Conservation (phyloP, 2,888 invertebrate genomes). For the Mythimna pallens region DNA sequence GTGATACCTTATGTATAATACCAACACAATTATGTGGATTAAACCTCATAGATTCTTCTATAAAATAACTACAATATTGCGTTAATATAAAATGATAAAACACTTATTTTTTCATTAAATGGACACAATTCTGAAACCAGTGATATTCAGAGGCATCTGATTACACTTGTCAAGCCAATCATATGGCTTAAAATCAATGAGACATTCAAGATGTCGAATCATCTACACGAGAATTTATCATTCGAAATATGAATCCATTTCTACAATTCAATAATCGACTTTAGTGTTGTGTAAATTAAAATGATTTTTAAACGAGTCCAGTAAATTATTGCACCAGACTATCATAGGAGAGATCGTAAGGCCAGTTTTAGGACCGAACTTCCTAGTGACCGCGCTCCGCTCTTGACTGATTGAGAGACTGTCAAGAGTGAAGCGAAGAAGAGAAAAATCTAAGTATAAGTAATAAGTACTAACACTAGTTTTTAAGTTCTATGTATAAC, state of each 20-base stretch:
- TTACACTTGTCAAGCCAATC: background rate
- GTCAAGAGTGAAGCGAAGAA: too few species aligned
- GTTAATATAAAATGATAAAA: background rate
- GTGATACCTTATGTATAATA: slow-evolving; percentile 23
- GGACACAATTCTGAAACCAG: background rate
- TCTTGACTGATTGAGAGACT: too few species aligned
- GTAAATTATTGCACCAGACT: too few species aligned
- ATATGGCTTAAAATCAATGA: background rate
- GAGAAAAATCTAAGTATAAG: too few species aligned
- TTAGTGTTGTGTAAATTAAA: background rate
- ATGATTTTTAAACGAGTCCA: background rate
- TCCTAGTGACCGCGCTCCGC: too few species aligned
- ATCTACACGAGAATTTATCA: background rate
- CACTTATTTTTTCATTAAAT: background rate
- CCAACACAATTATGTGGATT: slow-evolving; percentile 12
- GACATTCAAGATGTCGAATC: background rate
- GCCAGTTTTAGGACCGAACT: too few species aligned
- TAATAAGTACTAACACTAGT: too few species aligned
- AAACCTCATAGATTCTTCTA: background rate
- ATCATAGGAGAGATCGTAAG: too few species aligned
- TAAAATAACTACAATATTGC: background rate
- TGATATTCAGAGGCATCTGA: background rate
- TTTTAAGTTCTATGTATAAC: too few species aligned
- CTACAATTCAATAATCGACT: background rate
- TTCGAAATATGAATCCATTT: background rate